Evolutionary conservation across 2,113 vertebrate genomes (phyloP).

Genomic region (Centropus bengalensis): DNA sequence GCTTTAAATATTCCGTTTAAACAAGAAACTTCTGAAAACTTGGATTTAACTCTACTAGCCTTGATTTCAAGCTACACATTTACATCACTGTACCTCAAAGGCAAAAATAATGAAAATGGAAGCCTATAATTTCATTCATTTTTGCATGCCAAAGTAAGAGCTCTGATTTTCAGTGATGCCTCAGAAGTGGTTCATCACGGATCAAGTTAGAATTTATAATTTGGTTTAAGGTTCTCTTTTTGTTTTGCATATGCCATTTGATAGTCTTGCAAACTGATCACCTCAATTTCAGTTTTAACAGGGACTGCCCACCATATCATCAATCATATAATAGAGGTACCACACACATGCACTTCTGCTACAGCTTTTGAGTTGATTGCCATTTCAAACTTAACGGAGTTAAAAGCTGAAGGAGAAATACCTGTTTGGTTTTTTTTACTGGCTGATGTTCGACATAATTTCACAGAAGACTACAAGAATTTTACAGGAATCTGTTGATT

Average conservation of each 20-base stretch:
- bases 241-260: not conserved
- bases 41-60: not conserved
- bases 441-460: not conserved
- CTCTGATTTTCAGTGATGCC: not conserved
- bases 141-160: not conserved
- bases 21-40: not conserved
- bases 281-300: not conserved
- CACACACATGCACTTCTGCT: not conserved
- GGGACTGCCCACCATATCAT: not conserved
- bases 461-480: not conserved
- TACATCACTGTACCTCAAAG: not conserved
- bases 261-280: not conserved
- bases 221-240: not conserved
- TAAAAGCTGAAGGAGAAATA: not conserved
- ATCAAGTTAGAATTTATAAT: not conserved
- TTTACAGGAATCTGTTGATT: not conserved
- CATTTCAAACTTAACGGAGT: not conserved
- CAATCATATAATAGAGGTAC: not conserved
- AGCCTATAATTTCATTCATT: not conserved
- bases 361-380: not conserved
- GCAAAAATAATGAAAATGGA: not conserved
- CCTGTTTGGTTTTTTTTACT: not conserved
- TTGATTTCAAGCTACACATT: not conserved
- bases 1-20: not conserved
- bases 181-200: not conserved